Conservation (phyloP, 2,797 vertebrate species). For the Adrianichthys oophorus region DNA sequence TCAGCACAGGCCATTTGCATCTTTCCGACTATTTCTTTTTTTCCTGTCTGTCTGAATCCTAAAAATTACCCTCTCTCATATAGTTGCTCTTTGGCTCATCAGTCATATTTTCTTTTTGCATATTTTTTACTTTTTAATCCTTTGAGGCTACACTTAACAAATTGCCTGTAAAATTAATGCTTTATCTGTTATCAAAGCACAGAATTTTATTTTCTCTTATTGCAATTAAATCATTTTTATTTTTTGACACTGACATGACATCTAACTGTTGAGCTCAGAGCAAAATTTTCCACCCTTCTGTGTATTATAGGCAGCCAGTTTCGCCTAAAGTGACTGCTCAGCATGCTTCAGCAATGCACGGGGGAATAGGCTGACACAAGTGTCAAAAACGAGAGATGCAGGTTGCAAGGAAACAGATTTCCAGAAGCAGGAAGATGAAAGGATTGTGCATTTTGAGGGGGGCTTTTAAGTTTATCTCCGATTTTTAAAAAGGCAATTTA, state of each 20-base stretch:
- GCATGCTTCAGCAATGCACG: conserved; percentile 33
- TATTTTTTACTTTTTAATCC: conserved; percentile 34
- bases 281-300: conserved; percentile 30
- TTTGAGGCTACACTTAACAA: conserved; percentile 41
- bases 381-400: conserved; percentile 24
- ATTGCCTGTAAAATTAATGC: conserved; percentile 35
- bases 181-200: conserved; percentile 43
- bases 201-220: conserved; percentile 35
- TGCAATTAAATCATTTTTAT: conserved; percentile 48
- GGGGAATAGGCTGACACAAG: conserved; percentile 21
- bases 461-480: too few relatives aligned
- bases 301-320: conserved; percentile 43
- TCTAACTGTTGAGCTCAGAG: conserved; percentile 49
- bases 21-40: conserved; percentile 24
- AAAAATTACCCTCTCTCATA: conserved; percentile 29
- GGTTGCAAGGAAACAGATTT: conserved; percentile 12
- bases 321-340: conserved; percentile 45
- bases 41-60: conserved; percentile 30
- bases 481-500: neutral
- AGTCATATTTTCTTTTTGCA: conserved; percentile 32
- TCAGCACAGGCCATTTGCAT: conserved; percentile 68
- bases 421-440: too few relatives aligned
- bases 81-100: conserved; percentile 39
- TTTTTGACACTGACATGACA: conserved; percentile 51
- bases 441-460: too few relatives aligned